Evolutionary conservation across 2,113 vertebrate species (phyloP), one percentile per base, ranked within the genome.

Genomic region (Drymodes brunneopygia): DNA sequence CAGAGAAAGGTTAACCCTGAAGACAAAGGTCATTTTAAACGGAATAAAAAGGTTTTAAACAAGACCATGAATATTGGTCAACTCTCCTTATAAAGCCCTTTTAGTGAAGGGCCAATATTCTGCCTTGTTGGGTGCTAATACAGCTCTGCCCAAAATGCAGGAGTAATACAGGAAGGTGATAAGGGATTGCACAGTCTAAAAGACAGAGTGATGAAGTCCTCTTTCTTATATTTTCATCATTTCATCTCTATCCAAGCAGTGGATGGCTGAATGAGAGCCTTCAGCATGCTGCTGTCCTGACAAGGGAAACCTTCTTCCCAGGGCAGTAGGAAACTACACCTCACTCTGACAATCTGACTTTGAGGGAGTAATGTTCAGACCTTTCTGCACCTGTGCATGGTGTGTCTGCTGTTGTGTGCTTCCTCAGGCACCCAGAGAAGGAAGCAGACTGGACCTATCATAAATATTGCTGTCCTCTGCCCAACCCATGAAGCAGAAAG

Each of bases 401-500:
- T 15, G 10, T 11, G 4, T 42, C 22, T 48, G 47, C 42, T 77
- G 38, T 28, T 42, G 18, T 27, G 45, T 18, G 4, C 10, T 53
- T 70, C 47, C 35, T 67, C 51, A n/a, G 33, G 10, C 44, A 62
- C 21, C 50, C 6, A 14, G 22, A 70, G 42, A 51, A 56, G 15
- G 28, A 60, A 72, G 10, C 22, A 82, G 38, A 25, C 9, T 18
- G 44, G 33, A 56, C 3, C 6, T 23, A 18, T 11, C 2, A n/a
- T 20, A 33, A 48, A n/a, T 17, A n/a, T 31, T 3, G 0, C 7
- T 31, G 21, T 57, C 16, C n/a, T 69, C 19, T 66, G 14, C 14
- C 27, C 14, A 54, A 15, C 1, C 5, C 2, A 0, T 0, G 2
- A 36, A 66, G 45, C 17, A 38, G 38, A 78, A 91, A 50, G 7